These are phyloP conservation scores for Macropis europaea DNA, from an alignment of 2,888 invertebrate genomes.

Conservation along the genomic window DNA sequence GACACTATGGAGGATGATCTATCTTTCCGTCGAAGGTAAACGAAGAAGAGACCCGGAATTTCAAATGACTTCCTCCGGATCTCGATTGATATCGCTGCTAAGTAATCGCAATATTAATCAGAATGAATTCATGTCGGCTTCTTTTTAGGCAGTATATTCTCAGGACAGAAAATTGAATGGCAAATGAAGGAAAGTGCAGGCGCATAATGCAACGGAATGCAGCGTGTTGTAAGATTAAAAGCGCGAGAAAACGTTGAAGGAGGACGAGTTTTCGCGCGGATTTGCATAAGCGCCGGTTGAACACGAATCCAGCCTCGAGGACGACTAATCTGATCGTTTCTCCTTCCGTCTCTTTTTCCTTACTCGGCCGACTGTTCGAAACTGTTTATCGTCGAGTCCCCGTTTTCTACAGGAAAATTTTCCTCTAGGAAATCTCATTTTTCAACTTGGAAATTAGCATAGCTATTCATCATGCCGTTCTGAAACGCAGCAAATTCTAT, in stretches of 20 bases:
- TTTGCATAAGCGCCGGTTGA: constrained; percentile 25
- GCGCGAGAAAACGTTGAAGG: constrained; percentile 1
- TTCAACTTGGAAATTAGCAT: too few relatives aligned
- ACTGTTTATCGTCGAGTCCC: background rate
- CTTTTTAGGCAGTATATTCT: background rate
- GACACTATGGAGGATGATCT: too few relatives aligned
- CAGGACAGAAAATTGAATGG: background rate
- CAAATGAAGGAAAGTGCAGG: background rate
- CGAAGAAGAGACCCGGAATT: too few relatives aligned
- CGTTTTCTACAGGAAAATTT: background rate
- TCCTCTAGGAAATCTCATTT: background rate
- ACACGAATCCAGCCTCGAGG: background rate
- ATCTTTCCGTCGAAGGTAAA: too few relatives aligned
- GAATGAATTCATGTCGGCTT: too few relatives aligned
- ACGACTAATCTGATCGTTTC: constrained; percentile 6
- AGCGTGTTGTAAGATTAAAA: constrained; percentile 12
- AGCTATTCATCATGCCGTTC: too few relatives aligned
- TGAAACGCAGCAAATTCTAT: too few relatives aligned
- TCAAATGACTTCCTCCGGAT: too few relatives aligned
- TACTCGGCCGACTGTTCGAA: background rate
- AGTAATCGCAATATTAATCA: too few relatives aligned
- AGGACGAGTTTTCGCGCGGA: constrained; percentile 8
- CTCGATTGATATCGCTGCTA: too few relatives aligned
- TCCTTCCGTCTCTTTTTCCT: background rate
- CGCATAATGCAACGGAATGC: background rate